Conservation (phyloP, 2,113 vertebrate species). For the Regulus satrapa region DNA sequence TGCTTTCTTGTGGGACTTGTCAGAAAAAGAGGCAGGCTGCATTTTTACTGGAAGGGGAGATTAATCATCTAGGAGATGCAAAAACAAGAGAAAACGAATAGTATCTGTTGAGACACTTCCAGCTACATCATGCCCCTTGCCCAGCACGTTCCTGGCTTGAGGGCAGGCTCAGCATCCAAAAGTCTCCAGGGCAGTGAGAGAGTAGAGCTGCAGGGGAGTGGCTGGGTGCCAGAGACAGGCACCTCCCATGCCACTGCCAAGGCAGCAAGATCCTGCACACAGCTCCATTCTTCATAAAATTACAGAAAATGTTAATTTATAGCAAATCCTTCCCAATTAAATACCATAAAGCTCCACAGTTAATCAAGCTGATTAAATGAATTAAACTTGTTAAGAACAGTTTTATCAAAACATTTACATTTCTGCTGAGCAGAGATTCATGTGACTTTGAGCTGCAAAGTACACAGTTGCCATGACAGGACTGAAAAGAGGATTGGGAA, state of each 20-base stretch:
- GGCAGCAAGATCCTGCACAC: background rate
- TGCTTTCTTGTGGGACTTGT: background rate
- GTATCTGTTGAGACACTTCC: background rate
- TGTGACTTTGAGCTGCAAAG: slow-evolving; percentile 35
- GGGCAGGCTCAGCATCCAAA: background rate
- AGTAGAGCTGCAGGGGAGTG: background rate
- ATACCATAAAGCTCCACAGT: background rate
- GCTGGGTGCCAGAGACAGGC: background rate
- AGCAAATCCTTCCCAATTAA: background rate
- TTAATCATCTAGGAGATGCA: background rate
- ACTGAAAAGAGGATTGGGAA: slow-evolving; percentile 2
- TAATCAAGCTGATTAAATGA: slow-evolving; percentile 43
- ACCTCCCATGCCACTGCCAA: background rate
- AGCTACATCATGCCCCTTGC: background rate
- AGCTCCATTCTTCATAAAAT: background rate
- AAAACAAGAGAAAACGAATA: background rate
- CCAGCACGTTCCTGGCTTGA: background rate
- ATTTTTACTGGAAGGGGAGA: background rate
- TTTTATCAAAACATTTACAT: slow-evolving; percentile 71
- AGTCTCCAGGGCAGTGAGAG: background rate
- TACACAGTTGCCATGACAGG: slow-evolving; percentile 44
- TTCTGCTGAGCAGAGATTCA: slow-evolving; percentile 62
- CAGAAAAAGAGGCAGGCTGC: background rate
- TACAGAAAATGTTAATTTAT: background rate
- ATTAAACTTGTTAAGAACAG: slow-evolving; percentile 41